Conservation (phyloP, 2,797 vertebrate genomes). For the Poeciliopsis presidionis region DNA sequence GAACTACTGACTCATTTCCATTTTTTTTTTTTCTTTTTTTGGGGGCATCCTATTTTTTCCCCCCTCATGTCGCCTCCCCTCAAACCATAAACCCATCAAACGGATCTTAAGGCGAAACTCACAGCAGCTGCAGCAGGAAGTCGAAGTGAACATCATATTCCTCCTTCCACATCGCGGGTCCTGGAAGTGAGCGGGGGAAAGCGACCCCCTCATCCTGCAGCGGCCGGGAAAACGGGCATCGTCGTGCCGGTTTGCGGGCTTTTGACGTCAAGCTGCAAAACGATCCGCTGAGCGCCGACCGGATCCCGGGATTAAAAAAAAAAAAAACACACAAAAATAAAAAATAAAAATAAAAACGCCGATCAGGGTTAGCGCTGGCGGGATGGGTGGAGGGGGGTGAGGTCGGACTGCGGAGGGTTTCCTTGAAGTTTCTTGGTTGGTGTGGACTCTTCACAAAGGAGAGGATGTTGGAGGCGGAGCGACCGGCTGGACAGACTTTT, state of each 20-base stretch:
- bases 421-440: slow-evolving; percentile 60
- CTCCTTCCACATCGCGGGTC: slow-evolving; percentile 81
- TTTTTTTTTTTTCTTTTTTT: background rate
- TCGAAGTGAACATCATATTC: slow-evolving; percentile 86
- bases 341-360: too few relatives aligned
- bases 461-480: slow-evolving; percentile 77
- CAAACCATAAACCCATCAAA: background rate
- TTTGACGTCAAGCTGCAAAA: background rate
- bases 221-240: slow-evolving; percentile 49
- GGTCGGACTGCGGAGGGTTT: slow-evolving; percentile 16
- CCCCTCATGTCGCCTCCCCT: slow-evolving; percentile 39
- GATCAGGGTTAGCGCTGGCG: background rate
- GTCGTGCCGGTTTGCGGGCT: slow-evolving; percentile 24
- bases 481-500: slow-evolving; percentile 28
- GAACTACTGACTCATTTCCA: slow-evolving; percentile 50
- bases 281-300: slow-evolving; percentile 15
- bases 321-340: too few relatives aligned
- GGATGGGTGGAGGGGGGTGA: background rate
- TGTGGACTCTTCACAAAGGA: slow-evolving; percentile 30
- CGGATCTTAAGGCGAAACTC: slow-evolving; percentile 53
- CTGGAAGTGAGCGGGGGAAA: slow-evolving; percentile 39
- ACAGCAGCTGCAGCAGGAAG: slow-evolving; percentile 84
- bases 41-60: slow-evolving; percentile 48
- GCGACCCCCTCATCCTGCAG: slow-evolving; percentile 68
- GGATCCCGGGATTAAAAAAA: slow-evolving; percentile 1